These are phyloP conservation scores for Ceyx margarethae DNA, from an alignment of 2,113 vertebrate genomes.

Conservation along the genomic window DNA sequence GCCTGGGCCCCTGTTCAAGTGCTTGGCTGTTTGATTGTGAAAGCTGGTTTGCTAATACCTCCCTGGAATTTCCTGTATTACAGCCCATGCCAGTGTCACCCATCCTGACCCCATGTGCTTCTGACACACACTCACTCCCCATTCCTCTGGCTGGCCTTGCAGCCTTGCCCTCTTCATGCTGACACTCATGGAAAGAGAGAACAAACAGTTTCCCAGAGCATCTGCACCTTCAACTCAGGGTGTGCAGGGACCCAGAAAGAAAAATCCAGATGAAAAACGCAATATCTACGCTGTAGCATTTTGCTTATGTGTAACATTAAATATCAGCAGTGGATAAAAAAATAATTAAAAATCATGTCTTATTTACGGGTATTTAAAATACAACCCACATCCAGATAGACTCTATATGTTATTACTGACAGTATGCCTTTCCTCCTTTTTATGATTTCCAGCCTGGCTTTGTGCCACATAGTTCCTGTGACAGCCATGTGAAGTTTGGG, in stretches of 20 bases:
- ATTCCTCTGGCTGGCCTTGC: not conserved
- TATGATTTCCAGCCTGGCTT: not conserved
- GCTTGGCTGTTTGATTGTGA: not conserved
- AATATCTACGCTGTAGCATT: not conserved
- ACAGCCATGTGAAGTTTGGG: not conserved
- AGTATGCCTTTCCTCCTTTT: not conserved
- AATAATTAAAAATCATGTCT: not conserved
- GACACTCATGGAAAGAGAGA: not conserved
- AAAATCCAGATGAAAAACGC: not conserved
- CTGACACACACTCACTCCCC: not conserved
- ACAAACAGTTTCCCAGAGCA: not conserved
- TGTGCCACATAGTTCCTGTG: not conserved
- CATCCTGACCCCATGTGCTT: not conserved
- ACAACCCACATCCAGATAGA: not conserved
- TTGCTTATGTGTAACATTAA: not conserved
- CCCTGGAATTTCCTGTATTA: constrained; percentile 27
- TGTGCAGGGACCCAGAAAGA: not conserved
- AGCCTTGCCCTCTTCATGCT: not conserved
- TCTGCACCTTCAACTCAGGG: not conserved
- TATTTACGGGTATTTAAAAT: not conserved
- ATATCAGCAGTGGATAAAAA: not conserved
- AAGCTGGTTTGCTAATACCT: not conserved
- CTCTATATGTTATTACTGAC: not conserved
- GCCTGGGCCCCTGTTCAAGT: not conserved
- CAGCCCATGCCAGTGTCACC: not conserved